Conservation (phyloP, 2,888 invertebrate genomes). For the Amiota mariae region DNA sequence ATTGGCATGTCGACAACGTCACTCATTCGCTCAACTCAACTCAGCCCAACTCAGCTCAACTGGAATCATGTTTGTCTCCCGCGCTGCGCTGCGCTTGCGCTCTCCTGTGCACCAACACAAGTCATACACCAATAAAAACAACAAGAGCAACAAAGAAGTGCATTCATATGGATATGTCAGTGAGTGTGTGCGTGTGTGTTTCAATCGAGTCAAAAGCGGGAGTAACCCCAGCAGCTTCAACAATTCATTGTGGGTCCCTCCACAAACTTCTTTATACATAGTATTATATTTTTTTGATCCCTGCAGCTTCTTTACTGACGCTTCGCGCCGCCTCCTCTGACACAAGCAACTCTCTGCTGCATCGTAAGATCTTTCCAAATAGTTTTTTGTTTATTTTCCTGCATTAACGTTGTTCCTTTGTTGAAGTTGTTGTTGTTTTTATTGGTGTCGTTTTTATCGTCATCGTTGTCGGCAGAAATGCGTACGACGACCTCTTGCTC, state of each 20-base stretch:
- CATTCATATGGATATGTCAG: background rate
- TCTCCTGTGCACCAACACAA: background rate
- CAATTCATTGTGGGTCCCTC: background rate
- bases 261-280: background rate
- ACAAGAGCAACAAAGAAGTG: background rate
- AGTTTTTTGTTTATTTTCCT: background rate
- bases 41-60: background rate
- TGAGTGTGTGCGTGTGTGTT: background rate
- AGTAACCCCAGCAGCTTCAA: conserved; percentile 24
- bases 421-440: background rate
- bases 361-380: conserved; percentile 2
- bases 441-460: background rate
- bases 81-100: background rate
- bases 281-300: background rate
- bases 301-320: conserved; percentile 1
- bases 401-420: background rate
- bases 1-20: background rate
- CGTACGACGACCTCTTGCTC: conserved; percentile 14
- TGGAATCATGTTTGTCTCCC: background rate
- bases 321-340: too few species aligned
- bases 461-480: background rate
- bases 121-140: too few species aligned
- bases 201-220: background rate
- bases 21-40: background rate
- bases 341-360: background rate